Evolutionary conservation across 2,797 vertebrate species (phyloP).

Genomic region (Cryptoprocta ferox): DNA sequence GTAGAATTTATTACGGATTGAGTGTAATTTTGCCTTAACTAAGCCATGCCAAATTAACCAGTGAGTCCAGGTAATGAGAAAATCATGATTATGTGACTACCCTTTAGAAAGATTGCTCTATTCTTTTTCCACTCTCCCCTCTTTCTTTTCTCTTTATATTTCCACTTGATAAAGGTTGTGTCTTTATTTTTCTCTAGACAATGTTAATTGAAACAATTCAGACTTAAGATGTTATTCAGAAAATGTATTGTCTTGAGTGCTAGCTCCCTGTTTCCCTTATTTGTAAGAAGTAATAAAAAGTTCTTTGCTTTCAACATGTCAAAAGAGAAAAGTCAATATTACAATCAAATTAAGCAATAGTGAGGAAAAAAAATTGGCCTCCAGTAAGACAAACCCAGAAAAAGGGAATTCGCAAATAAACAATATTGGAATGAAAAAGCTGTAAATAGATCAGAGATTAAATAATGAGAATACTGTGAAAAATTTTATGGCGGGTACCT

Average conservation of each 20-base stretch:
- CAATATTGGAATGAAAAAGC: not conserved
- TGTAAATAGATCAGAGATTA: not conserved
- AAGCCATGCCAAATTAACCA: not conserved
- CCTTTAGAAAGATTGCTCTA: not conserved
- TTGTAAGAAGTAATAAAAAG: not conserved
- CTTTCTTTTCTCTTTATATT: constrained; percentile 10
- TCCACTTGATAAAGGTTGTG: not conserved
- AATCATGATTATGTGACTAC: not conserved
- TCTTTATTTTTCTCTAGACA: constrained; percentile 46
- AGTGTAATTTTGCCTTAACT: not conserved
- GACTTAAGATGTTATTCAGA: constrained; percentile 44
- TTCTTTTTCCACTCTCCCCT: not conserved
- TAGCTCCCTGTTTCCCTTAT: not conserved
- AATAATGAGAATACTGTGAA: constrained; percentile 16
- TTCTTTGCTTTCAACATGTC: not conserved
- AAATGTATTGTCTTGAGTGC: not conserved
- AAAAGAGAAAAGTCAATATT: constrained; percentile 39
- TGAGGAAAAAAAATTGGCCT: not conserved
- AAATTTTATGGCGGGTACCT: not conserved
- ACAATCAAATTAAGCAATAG: constrained; percentile 48
- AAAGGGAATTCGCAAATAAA: not conserved
- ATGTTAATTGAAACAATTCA: constrained; percentile 30
- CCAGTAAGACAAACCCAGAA: not conserved
- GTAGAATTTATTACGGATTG: not conserved
- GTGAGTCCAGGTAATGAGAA: not conserved